Evolutionary conservation across 1,140 invertebrate genomes (phyloP), one percentile per base, ranked within the genome.

Genomic region (Drosophila ohnishii): DNA sequence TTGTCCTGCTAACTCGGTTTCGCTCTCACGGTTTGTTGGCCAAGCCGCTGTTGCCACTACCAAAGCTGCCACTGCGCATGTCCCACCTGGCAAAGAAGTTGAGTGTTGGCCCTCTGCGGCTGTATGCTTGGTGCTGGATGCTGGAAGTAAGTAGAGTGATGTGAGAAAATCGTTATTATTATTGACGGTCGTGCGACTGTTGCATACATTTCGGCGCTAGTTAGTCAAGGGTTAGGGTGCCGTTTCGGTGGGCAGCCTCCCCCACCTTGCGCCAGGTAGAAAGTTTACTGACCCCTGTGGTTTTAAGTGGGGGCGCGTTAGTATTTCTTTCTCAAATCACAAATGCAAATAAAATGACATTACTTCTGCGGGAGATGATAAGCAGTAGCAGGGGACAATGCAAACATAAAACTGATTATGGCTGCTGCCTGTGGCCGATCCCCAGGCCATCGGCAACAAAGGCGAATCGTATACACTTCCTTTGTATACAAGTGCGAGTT

Each of bases 141-240:
- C 84, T 87, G 83, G 40, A 57, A 44, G 51, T 59, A 64, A 60
- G 44, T 34, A 35, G 45, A 44, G 34, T 62, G 60, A 87, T 78
- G 70, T 84, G 85, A 80, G 80, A 88, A 88, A 88, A 80, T 88
- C 77, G 78, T 88, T 88, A 84, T 67, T 78, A 84, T 88, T 66
- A 66, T 51, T 57, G 39, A 55, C 47, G 42, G 39, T 60, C n/a
- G 44, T 57, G 22, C 53, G 61, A 34, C 58, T 50, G 28, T 50
- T 75, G 73, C 73, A 75, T 75, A 75, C 61, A 59, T 75, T 75
- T 35, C 61, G 72, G 73, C 53, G 42, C 50, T 32, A 22, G n/a
- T 32, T 34, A 35, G 32, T 37, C 9, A n/a, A 39, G 25, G 56
- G 44, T 45, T 48, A 28, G 39, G 58, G 70, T 13, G 28, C 34